Conservation (phyloP, 2,797 vertebrate species). For the Cryptoblepharus egeriae region DNA sequence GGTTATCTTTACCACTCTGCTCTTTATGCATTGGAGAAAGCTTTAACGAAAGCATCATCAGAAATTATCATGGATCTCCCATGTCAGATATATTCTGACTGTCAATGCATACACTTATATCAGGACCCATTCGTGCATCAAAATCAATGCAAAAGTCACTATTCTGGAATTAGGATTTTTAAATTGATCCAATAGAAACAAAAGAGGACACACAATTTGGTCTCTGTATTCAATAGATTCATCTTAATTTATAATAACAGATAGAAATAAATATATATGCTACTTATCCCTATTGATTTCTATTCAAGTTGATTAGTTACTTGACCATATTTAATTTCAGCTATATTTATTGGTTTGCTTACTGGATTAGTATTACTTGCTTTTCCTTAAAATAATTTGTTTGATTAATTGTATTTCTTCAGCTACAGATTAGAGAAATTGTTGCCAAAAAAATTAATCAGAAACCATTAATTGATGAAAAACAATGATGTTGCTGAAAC, state of each 20-base stretch:
- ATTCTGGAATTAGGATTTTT: background rate
- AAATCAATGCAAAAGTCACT: background rate
- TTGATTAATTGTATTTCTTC: constrained; percentile 1
- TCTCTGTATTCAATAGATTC: background rate
- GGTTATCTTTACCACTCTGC: background rate
- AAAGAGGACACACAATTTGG: background rate
- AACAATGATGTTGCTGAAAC: constrained; percentile 23
- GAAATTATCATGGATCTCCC: background rate
- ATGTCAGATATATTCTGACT: background rate
- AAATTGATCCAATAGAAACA: background rate
- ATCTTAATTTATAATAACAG: background rate
- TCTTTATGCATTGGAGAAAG: constrained; percentile 5
- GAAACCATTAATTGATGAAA: constrained; percentile 18
- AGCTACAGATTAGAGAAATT: background rate
- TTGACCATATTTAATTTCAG: background rate
- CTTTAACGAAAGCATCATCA: no score
- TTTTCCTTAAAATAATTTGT: constrained; percentile 15
- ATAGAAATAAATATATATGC: background rate
- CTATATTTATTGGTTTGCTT: constrained; percentile 10
- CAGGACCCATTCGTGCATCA: background rate
- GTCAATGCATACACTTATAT: background rate
- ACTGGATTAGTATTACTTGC: constrained; percentile 7
- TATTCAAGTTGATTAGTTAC: constrained; percentile 4
- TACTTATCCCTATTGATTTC: constrained; percentile 12
- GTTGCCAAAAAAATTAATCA: constrained; percentile 15